Evolutionary conservation across 2,113 vertebrate species (phyloP).

Genomic region (Plectropomus leopardus): DNA sequence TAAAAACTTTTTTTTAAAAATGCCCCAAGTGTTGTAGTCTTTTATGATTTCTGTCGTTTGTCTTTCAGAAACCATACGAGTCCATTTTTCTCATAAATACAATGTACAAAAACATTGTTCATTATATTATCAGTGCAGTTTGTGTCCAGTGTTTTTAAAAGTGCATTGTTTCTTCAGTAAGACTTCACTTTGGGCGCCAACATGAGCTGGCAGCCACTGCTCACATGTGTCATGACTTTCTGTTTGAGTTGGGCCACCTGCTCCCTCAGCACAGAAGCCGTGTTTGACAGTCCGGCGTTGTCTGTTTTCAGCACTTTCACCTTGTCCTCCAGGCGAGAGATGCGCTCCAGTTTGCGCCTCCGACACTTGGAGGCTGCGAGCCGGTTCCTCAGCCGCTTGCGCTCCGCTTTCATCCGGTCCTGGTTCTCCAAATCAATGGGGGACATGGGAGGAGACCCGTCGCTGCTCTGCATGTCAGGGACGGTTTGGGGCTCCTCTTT

Average conservation of each 20-base stretch:
- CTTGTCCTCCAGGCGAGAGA: constrained; percentile 93
- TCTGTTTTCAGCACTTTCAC: constrained; percentile 92
- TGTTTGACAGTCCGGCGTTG: constrained; percentile 92
- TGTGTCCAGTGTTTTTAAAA: constrained; percentile 82
- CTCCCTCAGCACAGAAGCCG: constrained; percentile 89
- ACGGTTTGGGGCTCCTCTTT: constrained; percentile 95
- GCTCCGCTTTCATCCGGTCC: constrained; percentile 93
- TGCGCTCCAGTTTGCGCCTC: constrained; percentile 94
- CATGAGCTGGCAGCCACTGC: constrained; percentile 94
- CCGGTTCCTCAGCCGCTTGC: constrained; percentile 92
- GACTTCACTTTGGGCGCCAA: constrained; percentile 90
- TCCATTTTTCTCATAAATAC: constrained; percentile 46
- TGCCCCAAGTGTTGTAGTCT: constrained; percentile 76
- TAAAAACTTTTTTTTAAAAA: constrained; percentile 68
- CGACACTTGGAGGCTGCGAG: constrained; percentile 94
- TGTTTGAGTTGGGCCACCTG: constrained; percentile 95
- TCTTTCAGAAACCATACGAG: constrained; percentile 33
- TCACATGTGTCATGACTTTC: constrained; percentile 94
- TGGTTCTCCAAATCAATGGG: constrained; percentile 94
- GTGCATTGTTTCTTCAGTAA: constrained; percentile 77
- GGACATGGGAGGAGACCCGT: constrained; percentile 90
- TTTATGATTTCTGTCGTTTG: constrained; percentile 11
- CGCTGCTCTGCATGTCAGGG: constrained; percentile 88
- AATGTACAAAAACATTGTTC: constrained; percentile 65
- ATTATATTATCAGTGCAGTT: constrained; percentile 71